Percentiles rank a stretch among this genome's conserved stretches.
phyloP scores from a whole-genome alignment of 2,797 vertebrate species.

The Channallabes apus region DNA sequence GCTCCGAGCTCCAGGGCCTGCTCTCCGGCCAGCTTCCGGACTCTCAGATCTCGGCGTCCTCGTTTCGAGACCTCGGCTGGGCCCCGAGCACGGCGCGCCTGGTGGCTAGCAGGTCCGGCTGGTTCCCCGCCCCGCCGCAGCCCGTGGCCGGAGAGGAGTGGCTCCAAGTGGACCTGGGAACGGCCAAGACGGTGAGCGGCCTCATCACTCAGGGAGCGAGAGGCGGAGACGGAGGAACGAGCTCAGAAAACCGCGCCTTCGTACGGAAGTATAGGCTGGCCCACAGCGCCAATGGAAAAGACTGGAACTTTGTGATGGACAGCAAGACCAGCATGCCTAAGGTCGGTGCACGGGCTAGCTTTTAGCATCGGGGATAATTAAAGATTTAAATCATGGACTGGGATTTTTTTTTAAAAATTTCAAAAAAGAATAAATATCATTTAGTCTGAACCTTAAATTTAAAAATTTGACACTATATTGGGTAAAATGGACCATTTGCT shows the following conservation, averaged over 20 bases:
- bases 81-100: conserved; percentile 83
- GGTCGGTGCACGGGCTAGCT: conserved; percentile 67
- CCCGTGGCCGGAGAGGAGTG: conserved; percentile 91
- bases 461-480: not conserved
- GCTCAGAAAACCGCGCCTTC: conserved; percentile 86
- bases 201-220: conserved; percentile 93
- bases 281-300: conserved; percentile 85
- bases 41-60: conserved; percentile 89
- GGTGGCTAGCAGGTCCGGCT: conserved; percentile 92
- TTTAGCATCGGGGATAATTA: not conserved
- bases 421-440: not conserved
- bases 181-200: conserved; percentile 82
- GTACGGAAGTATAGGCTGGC: conserved; percentile 94
- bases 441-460: not conserved
- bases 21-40: conserved; percentile 91
- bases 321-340: conserved; percentile 85
- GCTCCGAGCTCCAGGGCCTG: conserved; percentile 92
- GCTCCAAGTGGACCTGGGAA: conserved; percentile 90
- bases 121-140: conserved; percentile 85
- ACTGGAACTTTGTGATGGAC: conserved; percentile 91
- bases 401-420: not conserved
- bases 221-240: conserved; percentile 82
- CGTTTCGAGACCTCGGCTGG: conserved; percentile 89
- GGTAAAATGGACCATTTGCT: not conserved
- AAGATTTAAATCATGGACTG: not conserved